Base-by-base conservation (phyloP, 2,888 invertebrate genomes). In the Drosophila algonquin region DNA sequence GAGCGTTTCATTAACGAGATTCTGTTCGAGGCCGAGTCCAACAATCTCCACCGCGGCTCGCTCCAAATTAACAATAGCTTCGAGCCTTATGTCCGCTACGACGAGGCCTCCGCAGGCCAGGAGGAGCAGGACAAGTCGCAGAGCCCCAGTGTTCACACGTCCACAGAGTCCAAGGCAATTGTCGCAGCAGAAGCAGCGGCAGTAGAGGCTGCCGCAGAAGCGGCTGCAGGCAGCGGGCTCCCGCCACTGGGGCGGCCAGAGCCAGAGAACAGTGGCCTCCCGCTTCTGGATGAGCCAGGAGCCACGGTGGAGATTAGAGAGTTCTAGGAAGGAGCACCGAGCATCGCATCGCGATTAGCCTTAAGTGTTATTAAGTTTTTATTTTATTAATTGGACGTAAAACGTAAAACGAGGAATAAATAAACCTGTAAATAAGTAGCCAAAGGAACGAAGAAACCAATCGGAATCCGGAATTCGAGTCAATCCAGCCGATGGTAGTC, bases 1-100 rank as follows among this genome's bases (percentile, higher is more conserved):
- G 91, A 91, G 65, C 90, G 91, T 7, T 91, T 91, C 54, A 91
- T 91, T 52, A 91, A 91, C 35, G 91, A 91, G 59, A 90, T 91
- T 9, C 86, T 91, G 0, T 91, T 91, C 40, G 91, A 91, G 65
- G 91, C 90, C 1, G 92, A 91, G 64, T 82, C 90, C 3, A 89
- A 89, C 12, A 91, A 90, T 40, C 72, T 91, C 63, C 91, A 91
- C 68, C 90, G 91, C 3, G 90, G 91, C 6, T 91, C 91, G 1
- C 89, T 91, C 24, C 91, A 91, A 73, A 83, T 91, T 18, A 91
- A 91, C 73, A 91, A 91, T 44, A 87, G 85, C 46, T 90, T 90
- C 30, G 90, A 91, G 65, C 90, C 90, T 3, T 90, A 85, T 65
- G 91, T 90, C 1, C 82, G 91, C 18, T 91, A 90, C 48, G 90